A percentile compares a stretch with the other conserved stretches of the same genome.
These are phyloP conservation scores for Poeciliopsis infans DNA, from an alignment of 2,797 vertebrate genomes.

Conservation along the genomic window DNA sequence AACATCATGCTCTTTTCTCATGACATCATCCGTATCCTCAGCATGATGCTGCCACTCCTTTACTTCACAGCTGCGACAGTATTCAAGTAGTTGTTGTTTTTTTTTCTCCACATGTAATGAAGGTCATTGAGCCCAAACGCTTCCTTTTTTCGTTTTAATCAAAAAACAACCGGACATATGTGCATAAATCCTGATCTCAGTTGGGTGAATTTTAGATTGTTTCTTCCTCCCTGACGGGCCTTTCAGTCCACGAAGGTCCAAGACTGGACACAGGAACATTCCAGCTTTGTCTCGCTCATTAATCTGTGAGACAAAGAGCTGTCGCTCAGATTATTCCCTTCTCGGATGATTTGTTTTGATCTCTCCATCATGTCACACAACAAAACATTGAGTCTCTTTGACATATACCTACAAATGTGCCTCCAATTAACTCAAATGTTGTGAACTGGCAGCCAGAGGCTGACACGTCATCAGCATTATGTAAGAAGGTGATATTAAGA, in stretches of 20 bases:
- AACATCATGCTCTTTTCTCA: background rate
- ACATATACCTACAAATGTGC: background rate
- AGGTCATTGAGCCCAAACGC: background rate
- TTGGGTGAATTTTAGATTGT: background rate
- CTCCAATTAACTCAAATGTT: background rate
- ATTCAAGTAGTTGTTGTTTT: background rate
- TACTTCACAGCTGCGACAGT: background rate
- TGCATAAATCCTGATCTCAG: background rate
- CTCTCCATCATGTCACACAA: background rate
- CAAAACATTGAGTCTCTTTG: too few species aligned
- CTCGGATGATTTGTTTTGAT: background rate
- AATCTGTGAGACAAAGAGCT: background rate
- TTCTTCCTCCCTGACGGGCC: background rate
- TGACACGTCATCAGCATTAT: too few species aligned
- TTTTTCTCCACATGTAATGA: background rate
- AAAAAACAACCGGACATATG: background rate
- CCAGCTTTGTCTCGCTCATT: background rate
- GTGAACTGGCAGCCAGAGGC: background rate
- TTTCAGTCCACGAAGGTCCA: background rate
- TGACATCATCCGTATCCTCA: background rate
- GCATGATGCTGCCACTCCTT: background rate
- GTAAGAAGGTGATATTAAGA: background rate
- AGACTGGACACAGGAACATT: background rate
- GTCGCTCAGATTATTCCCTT: background rate
- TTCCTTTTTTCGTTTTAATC: background rate